Evolutionary conservation across 2,888 invertebrate species (phyloP), one percentile per base, ranked within the genome.

Genomic region (Osmoderma eremita): DNA sequence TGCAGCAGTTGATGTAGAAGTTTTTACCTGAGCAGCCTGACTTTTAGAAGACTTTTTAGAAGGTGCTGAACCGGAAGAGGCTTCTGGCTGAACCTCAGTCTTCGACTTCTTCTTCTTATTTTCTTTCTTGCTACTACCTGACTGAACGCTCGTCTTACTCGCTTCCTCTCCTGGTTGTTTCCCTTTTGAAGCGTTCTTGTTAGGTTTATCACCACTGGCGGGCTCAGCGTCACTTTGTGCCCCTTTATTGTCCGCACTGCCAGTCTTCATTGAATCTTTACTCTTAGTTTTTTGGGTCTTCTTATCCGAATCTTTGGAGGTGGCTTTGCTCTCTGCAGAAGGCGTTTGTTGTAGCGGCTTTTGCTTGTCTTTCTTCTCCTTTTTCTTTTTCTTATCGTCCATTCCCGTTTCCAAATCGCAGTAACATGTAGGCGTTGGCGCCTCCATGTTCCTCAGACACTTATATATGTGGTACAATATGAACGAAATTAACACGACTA

Each of bases 401-500:
- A 56, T 56, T 41, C 58, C 58, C 10, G 58, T 20, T 24, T 61
- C 58, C 24, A 61, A 45, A 15, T 61, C 58, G n/a, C 58, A 61
- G 15, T 45, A 61, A 24, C 58, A 61, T 17, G 18, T 24, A 45
- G 48, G n/a, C 15, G 45, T 61, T 5, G 18, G 6, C 41, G 53
- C 61, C 48, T 73, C 73, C 30, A 71, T 69, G 6, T 67, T 67
- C 49, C 67, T 71, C 12, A 76, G 41, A 64, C 72, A 76, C 39
- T 69, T 70, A 64, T 73, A 74, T 6, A 72, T 45, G 8, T 71
- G 63, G 45, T 73, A 69, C 3, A 75, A 64, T 12, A 74, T 48
- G 45, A 75, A 73, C 18, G 76, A 71, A 8, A 71, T 38, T 15
- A 75, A 42, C 38, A 76, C 70, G 15, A 73, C 65, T 3, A 67